Evolutionary conservation across 2,888 invertebrate species (phyloP).

Genomic region (Drosophila helvetica): DNA sequence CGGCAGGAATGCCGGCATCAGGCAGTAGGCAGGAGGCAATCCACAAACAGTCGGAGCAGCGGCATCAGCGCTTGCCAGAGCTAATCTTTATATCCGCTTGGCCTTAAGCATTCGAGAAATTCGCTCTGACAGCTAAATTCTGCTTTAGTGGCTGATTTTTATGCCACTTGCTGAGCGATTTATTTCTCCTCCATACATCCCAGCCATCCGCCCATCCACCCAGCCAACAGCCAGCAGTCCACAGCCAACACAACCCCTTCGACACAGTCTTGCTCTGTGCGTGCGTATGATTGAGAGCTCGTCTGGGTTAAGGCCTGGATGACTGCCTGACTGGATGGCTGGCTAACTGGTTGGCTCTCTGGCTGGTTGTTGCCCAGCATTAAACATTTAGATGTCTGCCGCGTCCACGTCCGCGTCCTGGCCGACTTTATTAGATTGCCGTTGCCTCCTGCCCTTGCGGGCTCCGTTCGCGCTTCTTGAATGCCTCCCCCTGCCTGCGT

Average conservation of each 20-base stretch:
- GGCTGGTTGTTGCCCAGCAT: slow-evolving; percentile 60
- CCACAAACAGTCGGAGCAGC: slow-evolving; percentile 10
- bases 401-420: slow-evolving; percentile 30
- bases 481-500: slow-evolving; percentile 9
- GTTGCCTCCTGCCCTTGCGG: slow-evolving; percentile 31
- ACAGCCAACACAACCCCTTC: slow-evolving; percentile 8
- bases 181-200: slow-evolving; percentile 7
- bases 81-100: slow-evolving; percentile 78
- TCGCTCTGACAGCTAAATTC: slow-evolving; percentile 73
- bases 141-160: slow-evolving; percentile 67
- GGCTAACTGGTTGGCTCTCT: slow-evolving; percentile 19
- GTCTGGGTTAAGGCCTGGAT: slow-evolving; percentile 30
- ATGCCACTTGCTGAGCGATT: slow-evolving; percentile 56
- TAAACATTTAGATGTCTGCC: slow-evolving; percentile 70
- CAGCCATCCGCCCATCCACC: slow-evolving; percentile 4
- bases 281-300: slow-evolving; percentile 64
- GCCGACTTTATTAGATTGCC: slow-evolving; percentile 65
- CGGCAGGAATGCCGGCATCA: slow-evolving; percentile 9
- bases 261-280: slow-evolving; percentile 26
- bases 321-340: slow-evolving; percentile 34
- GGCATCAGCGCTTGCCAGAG: slow-evolving; percentile 36
- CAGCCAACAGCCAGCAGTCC: not conserved
- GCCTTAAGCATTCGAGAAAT: slow-evolving; percentile 76
- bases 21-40: not conserved
- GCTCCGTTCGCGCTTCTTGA: not conserved